phyloP scores from a whole-genome alignment of 2,113 vertebrate species.

The Alexandromys fortis region DNA sequence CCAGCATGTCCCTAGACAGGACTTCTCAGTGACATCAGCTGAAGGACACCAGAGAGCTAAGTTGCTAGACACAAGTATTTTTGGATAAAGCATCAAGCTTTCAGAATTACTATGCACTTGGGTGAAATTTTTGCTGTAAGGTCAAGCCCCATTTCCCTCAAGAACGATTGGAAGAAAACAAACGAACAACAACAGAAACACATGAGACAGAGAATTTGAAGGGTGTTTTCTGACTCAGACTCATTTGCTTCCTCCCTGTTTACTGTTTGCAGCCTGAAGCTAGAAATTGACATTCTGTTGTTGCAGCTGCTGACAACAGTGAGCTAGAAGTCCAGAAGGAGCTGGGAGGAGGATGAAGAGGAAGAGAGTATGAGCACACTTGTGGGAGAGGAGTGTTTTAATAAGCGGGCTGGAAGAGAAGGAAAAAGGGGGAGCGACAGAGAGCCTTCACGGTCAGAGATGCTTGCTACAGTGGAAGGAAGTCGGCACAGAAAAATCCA shows the following conservation, averaged over 20 bases:
- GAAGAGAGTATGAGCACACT: background rate
- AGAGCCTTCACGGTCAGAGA: background rate
- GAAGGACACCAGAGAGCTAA: background rate
- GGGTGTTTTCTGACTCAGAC: background rate
- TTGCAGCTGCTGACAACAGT: slow-evolving; percentile 58
- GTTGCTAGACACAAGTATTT: background rate
- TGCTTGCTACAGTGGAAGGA: background rate
- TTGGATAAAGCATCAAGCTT: slow-evolving; percentile 44
- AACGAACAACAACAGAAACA: background rate
- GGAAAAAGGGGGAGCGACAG: background rate
- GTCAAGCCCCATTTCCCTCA: background rate
- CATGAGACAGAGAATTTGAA: slow-evolving; percentile 39
- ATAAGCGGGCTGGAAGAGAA: background rate
- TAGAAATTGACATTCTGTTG: slow-evolving; percentile 30
- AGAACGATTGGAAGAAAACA: slow-evolving; percentile 15
- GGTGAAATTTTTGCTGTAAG: slow-evolving; percentile 42
- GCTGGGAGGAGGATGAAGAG: background rate
- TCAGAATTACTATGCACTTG: background rate
- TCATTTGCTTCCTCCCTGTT: slow-evolving; percentile 33
- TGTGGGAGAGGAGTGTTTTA: background rate
- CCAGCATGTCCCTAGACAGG: background rate
- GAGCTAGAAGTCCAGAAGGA: slow-evolving; percentile 15
- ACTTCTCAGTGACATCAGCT: background rate
- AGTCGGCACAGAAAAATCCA: background rate
- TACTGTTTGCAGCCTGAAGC: slow-evolving; percentile 39